A percentile compares a stretch with the other conserved stretches of the same genome.
These are phyloP conservation scores for Pseudomyrmex sp. DNA, from an alignment of 1,140 invertebrate genomes.

Conservation along the genomic window DNA sequence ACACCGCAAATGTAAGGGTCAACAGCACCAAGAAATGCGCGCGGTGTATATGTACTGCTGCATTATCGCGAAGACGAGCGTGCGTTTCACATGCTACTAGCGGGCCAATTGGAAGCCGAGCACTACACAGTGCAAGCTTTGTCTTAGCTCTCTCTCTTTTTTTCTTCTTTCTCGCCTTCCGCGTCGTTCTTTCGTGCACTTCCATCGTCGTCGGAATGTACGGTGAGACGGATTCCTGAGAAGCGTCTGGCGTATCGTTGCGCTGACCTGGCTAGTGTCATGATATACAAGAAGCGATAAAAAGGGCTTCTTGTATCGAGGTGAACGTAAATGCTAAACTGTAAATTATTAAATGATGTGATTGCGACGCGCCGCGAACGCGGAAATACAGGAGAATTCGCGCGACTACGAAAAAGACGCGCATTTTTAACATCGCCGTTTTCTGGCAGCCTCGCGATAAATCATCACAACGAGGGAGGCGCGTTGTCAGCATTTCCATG, in stretches of 20 bases:
- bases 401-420: background rate
- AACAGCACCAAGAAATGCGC: conserved; percentile 9
- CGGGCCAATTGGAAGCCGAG: conserved; percentile 35
- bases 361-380: background rate
- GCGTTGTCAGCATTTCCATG: conserved; percentile 37
- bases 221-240: conserved; percentile 47
- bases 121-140: conserved; percentile 30
- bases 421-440: conserved; percentile 41
- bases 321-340: background rate
- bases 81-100: conserved; percentile 47
- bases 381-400: conserved; percentile 18
- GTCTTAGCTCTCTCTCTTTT: conserved; percentile 9
- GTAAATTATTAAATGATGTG: conserved; percentile 20
- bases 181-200: conserved; percentile 21
- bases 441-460: conserved; percentile 34
- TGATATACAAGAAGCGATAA: conserved; percentile 23
- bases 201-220: conserved; percentile 18
- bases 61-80: conserved; percentile 26
- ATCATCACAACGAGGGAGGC: conserved; percentile 30
- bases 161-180: too few relatives aligned
- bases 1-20: background rate
- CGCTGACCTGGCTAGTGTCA: conserved; percentile 56
- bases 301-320: conserved; percentile 22
- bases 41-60: background rate
- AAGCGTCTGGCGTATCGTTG: conserved; percentile 39